phyloP scores from a whole-genome alignment of 2,113 vertebrate species.

The Hassar affinis region DNA sequence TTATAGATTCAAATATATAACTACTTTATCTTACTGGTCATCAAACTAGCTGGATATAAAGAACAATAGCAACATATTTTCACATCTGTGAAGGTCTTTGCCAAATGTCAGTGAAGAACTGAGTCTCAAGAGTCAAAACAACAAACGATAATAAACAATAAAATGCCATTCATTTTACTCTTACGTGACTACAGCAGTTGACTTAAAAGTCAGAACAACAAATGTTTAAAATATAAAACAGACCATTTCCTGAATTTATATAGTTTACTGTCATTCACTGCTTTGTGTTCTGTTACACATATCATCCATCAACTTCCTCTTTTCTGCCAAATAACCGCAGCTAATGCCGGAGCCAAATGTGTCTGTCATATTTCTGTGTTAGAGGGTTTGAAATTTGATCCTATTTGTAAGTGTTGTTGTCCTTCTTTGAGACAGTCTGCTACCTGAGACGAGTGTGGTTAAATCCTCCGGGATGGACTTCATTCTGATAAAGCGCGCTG shows the following conservation, averaged over 20 bases:
- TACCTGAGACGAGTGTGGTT: slow-evolving; percentile 72
- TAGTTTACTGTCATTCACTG: background rate
- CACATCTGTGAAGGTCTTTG: background rate
- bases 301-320: slow-evolving; percentile 48
- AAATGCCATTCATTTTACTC: background rate
- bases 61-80: background rate
- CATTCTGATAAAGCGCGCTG: slow-evolving; percentile 34
- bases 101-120: background rate
- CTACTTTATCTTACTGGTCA: background rate
- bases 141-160: background rate
- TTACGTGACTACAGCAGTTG: background rate
- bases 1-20: background rate
- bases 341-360: background rate
- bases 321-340: slow-evolving; percentile 7
- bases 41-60: background rate
- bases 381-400: background rate
- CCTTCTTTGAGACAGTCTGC: background rate
- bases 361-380: background rate
- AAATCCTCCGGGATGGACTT: slow-evolving; percentile 69
- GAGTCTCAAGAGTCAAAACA: too few relatives aligned
- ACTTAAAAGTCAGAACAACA: background rate
- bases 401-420: background rate
- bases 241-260: background rate
- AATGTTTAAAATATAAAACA: background rate
- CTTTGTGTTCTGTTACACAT: slow-evolving; percentile 1